Conservation (phyloP, 1,140 invertebrate species). For the Dendrolimus punctatus region DNA sequence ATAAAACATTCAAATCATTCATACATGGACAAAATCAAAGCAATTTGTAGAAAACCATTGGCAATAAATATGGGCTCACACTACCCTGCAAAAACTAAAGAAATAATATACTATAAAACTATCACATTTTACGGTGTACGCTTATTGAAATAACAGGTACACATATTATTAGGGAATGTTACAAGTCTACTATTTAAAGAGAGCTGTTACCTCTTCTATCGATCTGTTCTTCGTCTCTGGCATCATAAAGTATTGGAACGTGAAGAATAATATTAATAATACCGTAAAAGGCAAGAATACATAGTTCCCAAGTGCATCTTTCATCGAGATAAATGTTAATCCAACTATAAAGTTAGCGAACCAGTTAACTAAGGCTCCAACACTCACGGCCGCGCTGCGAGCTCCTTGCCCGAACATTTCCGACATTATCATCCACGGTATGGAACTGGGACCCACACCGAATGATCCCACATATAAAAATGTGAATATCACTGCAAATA, state of each 20-base stretch:
- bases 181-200: constrained; percentile 75
- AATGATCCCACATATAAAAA: constrained; percentile 94
- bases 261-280: constrained; percentile 93
- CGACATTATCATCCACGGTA: constrained; percentile 98
- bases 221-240: constrained; percentile 99
- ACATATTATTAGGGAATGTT: constrained; percentile 46
- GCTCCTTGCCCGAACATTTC: constrained; percentile 96
- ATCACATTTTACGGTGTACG: constrained; percentile 44
- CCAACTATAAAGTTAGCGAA: constrained; percentile 95
- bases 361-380: constrained; percentile 97
- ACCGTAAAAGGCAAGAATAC: constrained; percentile 96
- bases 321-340: constrained; percentile 88
- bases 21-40: constrained; percentile 1
- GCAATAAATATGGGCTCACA: no score
- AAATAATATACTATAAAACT: constrained; percentile 10
- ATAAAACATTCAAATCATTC: constrained; percentile 1
- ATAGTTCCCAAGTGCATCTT: constrained; percentile 87
- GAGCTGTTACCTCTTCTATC: constrained; percentile 94
- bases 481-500: constrained; percentile 89
- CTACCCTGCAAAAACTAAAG: no score
- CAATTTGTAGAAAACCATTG: no score
- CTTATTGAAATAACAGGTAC: constrained; percentile 35
- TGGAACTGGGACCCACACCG: constrained; percentile 93
- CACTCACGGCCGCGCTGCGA: constrained; percentile 93
- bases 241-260: constrained; percentile 97